Evolutionary conservation across 2,888 invertebrate genomes (phyloP), one percentile per base, ranked within the genome.

Genomic region (Andrena camellia): DNA sequence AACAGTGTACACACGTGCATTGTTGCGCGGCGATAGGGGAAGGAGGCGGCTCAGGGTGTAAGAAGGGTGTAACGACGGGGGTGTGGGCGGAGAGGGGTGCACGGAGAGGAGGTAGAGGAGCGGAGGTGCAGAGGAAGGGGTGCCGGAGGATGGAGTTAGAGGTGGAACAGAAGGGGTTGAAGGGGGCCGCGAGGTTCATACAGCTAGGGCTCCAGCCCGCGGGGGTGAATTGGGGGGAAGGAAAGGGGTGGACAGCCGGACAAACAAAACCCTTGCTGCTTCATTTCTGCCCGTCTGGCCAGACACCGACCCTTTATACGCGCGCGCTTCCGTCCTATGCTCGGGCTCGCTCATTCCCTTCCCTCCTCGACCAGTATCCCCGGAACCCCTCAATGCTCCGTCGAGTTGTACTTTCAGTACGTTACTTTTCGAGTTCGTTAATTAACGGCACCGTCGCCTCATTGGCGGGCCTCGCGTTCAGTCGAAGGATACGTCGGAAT

Each of bases 191-290:
- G 80, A 84, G 86, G 88, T 78, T 90, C 84, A 87, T 86, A 87
- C 85, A 88, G 82, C 82, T 82, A 85, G 80, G 79, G 85, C 76
- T 81, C 33, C 68, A 80, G 88, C 85, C 81, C 78, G 81, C 80
- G 83, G 84, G 79, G 88, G 85, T 89, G 88, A 90, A 88, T 78
- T 77, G 89, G 90, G 85, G 42, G 88, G 90, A 90, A 92, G 91
- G 91, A 92, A 92, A 92, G 91, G 92, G 93, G 92, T 91, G 92
- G 92, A 92, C 93, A 92, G 92, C 91, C 92, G 94, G 94, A 94
- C 94, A 94, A 94, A 94, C 94, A 94, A 94, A 94, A 93, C 93
- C 93, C 93, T 92, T 93, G 92, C 92, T 92, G 93, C 93, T 93
- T 93, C 93, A 93, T 93, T 93, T 93, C 93, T 93, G 92, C 92